Conservation (phyloP, 2,797 vertebrate genomes). For the Sebastes aleutianus region DNA sequence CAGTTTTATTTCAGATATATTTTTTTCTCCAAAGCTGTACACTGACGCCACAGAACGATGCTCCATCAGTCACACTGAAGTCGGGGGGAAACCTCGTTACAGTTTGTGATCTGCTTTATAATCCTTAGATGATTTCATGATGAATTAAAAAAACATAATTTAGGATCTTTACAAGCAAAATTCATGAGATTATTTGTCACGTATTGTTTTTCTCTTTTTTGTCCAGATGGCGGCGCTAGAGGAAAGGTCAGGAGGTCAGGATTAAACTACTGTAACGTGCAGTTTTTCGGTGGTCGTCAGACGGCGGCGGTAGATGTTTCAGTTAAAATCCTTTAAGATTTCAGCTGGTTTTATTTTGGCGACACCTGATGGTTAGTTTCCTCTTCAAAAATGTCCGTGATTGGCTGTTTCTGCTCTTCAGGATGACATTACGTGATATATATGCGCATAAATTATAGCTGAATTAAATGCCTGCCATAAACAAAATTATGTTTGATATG, state of each 20-base stretch:
- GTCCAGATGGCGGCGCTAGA: conserved; percentile 6
- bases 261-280: background rate
- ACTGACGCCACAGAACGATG: background rate
- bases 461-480: background rate
- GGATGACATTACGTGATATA: background rate
- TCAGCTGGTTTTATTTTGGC: background rate
- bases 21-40: background rate
- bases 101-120: background rate
- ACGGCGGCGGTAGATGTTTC: too few species aligned
- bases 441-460: background rate
- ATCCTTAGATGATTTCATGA: background rate
- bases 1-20: conserved; percentile 4
- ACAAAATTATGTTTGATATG: background rate
- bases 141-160: background rate
- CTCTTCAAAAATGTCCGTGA: background rate
- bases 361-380: background rate
- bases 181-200: background rate
- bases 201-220: background rate
- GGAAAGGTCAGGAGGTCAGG: background rate
- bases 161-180: background rate
- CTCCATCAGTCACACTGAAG: background rate
- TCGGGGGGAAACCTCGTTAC: background rate
- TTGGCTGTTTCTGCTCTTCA: background rate
- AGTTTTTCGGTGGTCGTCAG: background rate
- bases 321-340: background rate